Percentiles rank a stretch among this genome's conserved stretches.
phyloP scores from a whole-genome alignment of 2,797 vertebrate species.

The Melanogrammus aeglefinus region DNA sequence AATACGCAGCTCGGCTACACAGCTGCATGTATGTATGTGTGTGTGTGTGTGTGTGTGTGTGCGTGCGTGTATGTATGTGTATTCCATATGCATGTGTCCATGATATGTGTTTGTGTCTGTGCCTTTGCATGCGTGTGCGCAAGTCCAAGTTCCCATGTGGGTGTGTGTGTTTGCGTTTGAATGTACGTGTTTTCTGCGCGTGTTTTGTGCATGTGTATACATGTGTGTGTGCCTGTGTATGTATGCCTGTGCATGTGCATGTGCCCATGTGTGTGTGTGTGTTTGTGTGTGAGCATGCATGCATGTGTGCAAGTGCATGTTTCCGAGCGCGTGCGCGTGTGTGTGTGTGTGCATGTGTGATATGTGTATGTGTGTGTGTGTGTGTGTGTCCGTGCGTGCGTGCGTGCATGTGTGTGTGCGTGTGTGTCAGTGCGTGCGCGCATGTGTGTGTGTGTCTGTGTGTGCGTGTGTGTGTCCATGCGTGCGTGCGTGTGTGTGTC shows the following conservation, averaged over 20 bases:
- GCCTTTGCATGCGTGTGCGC: not conserved
- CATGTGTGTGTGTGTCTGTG: not conserved
- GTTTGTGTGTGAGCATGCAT: not conserved
- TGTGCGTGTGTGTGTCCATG: not conserved
- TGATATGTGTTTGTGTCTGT: too few relatives aligned
- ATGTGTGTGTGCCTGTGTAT: not conserved
- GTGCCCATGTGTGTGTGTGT: constrained; percentile 3
- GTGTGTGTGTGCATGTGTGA: not conserved
- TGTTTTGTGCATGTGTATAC: not conserved
- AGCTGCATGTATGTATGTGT: not conserved
- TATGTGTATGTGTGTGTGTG: not conserved
- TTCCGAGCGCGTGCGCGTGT: constrained; percentile 3
- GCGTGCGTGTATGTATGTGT: not conserved
- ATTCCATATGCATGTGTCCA: constrained; percentile 9
- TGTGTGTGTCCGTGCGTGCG: not conserved
- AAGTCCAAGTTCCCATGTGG: not conserved
- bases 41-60: constrained; percentile 9
- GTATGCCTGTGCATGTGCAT: not conserved
- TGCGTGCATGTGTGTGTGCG: not conserved
- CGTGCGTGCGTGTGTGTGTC: not conserved
- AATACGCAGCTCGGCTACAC: constrained; percentile 20
- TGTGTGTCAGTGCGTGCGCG: not conserved
- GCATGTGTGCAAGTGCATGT: too few relatives aligned
- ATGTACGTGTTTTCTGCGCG: constrained; percentile 1
- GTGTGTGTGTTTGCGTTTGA: not conserved